A percentile compares a stretch with the other conserved stretches of the same genome.
These are phyloP conservation scores for Gymnarchus niloticus DNA, from an alignment of 2,113 vertebrate genomes.

Conservation along the genomic window DNA sequence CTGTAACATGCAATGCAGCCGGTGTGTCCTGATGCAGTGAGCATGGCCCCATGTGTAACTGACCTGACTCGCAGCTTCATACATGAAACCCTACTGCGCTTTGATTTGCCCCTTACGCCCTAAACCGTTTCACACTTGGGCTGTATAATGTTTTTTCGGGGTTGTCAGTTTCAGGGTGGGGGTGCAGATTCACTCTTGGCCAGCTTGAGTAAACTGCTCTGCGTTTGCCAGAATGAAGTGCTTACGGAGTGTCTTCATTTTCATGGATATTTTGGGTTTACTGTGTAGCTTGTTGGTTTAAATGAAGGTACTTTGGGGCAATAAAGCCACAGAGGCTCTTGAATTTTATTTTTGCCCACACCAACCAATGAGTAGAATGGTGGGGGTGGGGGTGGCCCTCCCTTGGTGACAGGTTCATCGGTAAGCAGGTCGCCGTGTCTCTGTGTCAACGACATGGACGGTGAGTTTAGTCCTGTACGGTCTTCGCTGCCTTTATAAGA, in stretches of 20 bases:
- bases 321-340: background rate
- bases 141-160: background rate
- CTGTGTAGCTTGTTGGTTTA: background rate
- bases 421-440: background rate
- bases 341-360: background rate
- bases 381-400: background rate
- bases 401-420: background rate
- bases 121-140: background rate
- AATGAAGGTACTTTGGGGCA: background rate
- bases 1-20: background rate
- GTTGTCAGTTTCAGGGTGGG: too few species aligned
- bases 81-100: background rate
- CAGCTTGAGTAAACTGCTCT: background rate
- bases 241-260: background rate
- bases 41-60: background rate
- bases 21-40: background rate
- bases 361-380: background rate
- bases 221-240: background rate
- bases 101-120: background rate
- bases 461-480: too few species aligned
- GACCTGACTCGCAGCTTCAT: too few species aligned
- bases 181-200: background rate
- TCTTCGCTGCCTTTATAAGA: too few species aligned
- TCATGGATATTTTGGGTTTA: background rate
- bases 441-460: background rate